Evolutionary conservation across 1,140 invertebrate genomes (phyloP).

Genomic region (Bombus turneri): DNA sequence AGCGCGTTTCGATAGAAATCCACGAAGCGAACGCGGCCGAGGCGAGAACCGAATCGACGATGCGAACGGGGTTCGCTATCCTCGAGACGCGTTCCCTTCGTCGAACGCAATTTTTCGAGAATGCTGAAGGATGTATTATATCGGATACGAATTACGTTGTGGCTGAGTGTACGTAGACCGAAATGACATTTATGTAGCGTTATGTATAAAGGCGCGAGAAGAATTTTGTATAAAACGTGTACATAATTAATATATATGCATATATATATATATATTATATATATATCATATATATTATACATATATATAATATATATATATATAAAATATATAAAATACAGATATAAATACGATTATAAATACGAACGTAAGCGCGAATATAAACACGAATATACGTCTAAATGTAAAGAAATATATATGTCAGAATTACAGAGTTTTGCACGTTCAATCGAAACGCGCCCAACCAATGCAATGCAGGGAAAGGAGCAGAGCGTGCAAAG

Average conservation of each 20-base stretch:
- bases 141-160: constrained; percentile 52
- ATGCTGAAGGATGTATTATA: constrained; percentile 75
- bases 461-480: neutral
- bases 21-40: neutral
- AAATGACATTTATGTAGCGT: constrained; percentile 73
- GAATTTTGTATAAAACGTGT: constrained; percentile 79
- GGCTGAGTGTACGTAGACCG: constrained; percentile 54
- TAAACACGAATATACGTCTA: constrained; percentile 70
- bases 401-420: constrained; percentile 60
- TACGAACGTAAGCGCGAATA: constrained; percentile 52
- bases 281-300: constrained; percentile 7
- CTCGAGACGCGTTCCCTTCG: constrained; percentile 40
- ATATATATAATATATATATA: constrained; percentile 30
- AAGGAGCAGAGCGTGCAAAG: neutral
- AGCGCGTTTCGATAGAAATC: constrained; percentile 62
- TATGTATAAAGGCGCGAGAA: constrained; percentile 77
- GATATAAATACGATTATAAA: constrained; percentile 54
- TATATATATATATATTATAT: neutral
- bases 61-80: neutral
- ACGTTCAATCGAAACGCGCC: constrained; percentile 6
- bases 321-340: constrained; percentile 44
- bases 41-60: neutral
- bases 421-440: constrained; percentile 14
- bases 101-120: constrained; percentile 67
- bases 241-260: constrained; percentile 76